Evolutionary conservation across 1,140 invertebrate genomes (phyloP).

Genomic region (Paraescarpia echinospica): DNA sequence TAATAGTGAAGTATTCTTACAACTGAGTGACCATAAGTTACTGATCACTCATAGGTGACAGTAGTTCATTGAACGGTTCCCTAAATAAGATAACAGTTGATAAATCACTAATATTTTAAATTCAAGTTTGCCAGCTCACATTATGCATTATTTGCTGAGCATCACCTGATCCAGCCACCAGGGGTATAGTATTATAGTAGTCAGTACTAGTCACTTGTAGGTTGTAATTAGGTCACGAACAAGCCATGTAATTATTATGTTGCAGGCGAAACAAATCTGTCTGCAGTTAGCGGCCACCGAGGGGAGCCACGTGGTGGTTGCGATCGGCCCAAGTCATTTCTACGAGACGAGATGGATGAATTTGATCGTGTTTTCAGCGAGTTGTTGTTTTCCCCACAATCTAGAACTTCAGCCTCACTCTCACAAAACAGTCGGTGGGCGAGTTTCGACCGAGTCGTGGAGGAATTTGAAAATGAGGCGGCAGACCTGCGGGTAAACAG

Average conservation of each 20-base stretch:
- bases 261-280: background rate
- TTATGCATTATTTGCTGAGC: background rate
- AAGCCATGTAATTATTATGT: background rate
- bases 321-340: slow-evolving; percentile 23
- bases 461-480: background rate
- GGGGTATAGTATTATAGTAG: too few species aligned
- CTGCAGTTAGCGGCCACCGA: background rate
- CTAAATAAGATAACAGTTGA: too few species aligned
- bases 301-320: background rate
- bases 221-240: background rate
- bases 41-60: background rate
- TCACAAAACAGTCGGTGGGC: slow-evolving; percentile 2
- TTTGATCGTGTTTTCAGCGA: slow-evolving; percentile 23
- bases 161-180: background rate
- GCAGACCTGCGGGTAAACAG: background rate
- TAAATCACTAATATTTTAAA: too few species aligned
- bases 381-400: slow-evolving; percentile 11
- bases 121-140: too few species aligned
- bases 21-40: background rate
- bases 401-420: background rate
- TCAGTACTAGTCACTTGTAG: background rate
- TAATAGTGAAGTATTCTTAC: background rate
- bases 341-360: slow-evolving; percentile 24
- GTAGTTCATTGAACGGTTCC: too few species aligned
- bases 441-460: background rate